phyloP scores from a whole-genome alignment of 1,140 invertebrate genomes.

The Ladona fulva region DNA sequence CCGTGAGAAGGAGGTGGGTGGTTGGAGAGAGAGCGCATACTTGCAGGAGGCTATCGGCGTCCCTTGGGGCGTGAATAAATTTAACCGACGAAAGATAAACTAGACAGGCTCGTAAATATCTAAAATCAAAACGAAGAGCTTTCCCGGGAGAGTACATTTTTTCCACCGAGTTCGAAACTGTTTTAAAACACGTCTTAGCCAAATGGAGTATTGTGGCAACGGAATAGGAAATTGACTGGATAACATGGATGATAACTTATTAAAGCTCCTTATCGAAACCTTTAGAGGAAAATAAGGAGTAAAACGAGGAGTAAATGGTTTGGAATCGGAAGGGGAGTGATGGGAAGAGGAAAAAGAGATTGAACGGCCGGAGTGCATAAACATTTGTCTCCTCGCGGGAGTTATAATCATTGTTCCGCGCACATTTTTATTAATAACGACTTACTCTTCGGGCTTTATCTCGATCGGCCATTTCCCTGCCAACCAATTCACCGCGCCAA shows the following conservation, averaged over 20 bases:
- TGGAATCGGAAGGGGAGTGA: neutral
- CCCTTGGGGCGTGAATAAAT: neutral
- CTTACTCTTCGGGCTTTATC: neutral
- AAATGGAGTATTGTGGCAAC: neutral
- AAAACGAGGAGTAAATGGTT: neutral
- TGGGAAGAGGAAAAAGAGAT: too few relatives aligned
- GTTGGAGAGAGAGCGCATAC: neutral
- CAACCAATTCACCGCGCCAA: neutral
- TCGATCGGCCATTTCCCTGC: neutral
- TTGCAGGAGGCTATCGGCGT: neutral
- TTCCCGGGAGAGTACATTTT: neutral
- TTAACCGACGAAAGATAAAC: constrained; percentile 1
- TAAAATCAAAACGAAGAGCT: neutral
- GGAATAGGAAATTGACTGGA: neutral
- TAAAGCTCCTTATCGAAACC: neutral
- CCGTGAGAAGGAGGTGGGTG: neutral
- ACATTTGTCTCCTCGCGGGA: too few relatives aligned
- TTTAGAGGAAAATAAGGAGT: neutral
- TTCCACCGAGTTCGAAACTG: neutral
- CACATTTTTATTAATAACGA: neutral
- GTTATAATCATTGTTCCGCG: too few relatives aligned
- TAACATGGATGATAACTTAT: neutral
- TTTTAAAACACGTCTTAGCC: neutral
- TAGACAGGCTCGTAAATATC: constrained; percentile 1
- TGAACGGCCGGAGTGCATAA: too few relatives aligned